Evolutionary conservation across 2,113 vertebrate genomes (phyloP).

Genomic region (Stigmatopora nigra): DNA sequence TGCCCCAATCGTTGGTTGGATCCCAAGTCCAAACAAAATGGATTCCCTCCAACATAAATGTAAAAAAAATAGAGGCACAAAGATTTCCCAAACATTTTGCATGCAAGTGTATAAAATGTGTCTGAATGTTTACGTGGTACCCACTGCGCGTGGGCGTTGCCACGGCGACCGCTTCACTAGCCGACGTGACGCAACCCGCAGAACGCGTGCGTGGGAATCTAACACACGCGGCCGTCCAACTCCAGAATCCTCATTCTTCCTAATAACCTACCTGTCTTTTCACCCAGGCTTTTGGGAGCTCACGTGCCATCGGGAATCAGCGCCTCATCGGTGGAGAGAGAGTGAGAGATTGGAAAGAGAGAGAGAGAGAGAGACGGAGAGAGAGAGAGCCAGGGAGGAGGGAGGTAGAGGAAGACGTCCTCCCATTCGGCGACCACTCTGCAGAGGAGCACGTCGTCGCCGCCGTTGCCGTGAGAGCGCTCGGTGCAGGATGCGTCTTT

Average conservation of each 20-base stretch:
- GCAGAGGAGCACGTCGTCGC: slow-evolving; percentile 58
- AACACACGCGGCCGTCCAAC: not conserved
- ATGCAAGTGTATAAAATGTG: not conserved
- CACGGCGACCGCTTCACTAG: not conserved
- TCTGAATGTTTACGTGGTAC: not conserved
- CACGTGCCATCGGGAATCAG: not conserved
- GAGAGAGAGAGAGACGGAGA: not conserved
- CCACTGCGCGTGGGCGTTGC: slow-evolving; percentile 1
- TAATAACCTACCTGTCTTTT: not conserved
- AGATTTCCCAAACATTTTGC: not conserved
- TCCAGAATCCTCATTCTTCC: not conserved
- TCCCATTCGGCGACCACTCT: slow-evolving; percentile 51
- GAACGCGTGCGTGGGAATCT: slow-evolving; percentile 2
- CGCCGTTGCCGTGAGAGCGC: slow-evolving; percentile 1
- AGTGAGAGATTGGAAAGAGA: not conserved
- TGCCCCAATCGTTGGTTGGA: no score
- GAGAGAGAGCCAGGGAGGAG: not conserved
- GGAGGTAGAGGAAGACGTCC: not conserved
- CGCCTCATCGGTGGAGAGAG: not conserved
- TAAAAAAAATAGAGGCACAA: no score
- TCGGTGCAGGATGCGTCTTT: slow-evolving; percentile 12
- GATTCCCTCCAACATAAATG: no score
- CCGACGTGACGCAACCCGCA: slow-evolving; percentile 2
- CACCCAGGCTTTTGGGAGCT: not conserved
- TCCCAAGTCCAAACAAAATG: no score